A percentile compares a stretch with the other conserved stretches of the same genome.
phyloP scores from a whole-genome alignment of 2,888 invertebrate species.

The Drosophila basisetae region DNA sequence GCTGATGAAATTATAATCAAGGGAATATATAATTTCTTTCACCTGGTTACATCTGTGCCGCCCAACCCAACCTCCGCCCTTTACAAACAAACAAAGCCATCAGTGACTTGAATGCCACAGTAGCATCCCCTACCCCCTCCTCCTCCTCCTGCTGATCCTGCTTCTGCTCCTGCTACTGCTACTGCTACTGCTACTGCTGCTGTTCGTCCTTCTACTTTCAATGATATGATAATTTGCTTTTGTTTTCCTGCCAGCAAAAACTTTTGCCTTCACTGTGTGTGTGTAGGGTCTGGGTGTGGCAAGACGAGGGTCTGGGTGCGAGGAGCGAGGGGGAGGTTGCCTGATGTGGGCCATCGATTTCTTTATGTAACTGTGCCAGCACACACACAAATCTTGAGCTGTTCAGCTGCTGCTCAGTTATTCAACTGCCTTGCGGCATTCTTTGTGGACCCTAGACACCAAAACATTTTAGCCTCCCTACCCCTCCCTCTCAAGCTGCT shows the following conservation, averaged over 20 bases:
- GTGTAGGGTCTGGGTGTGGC: conserved; percentile 17
- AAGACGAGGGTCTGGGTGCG: background rate
- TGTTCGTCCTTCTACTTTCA: conserved; percentile 52
- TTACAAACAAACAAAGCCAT: conserved; percentile 63
- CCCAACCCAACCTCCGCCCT: background rate
- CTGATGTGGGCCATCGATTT: conserved; percentile 53
- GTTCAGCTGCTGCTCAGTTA: conserved; percentile 45
- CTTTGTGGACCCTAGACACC: conserved; percentile 47
- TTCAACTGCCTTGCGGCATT: conserved; percentile 51
- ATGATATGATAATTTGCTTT: conserved; percentile 80
- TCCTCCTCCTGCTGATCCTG: conserved; percentile 11
- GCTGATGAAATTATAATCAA: conserved; percentile 85
- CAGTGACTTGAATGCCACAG: conserved; percentile 30
- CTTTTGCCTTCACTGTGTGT: conserved; percentile 52
- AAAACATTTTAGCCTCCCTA: conserved; percentile 37
- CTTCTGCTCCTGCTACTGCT: background rate
- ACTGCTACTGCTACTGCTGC: background rate
- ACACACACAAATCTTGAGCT: conserved; percentile 19
- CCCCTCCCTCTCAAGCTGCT: conserved; percentile 7
- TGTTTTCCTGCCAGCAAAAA: conserved; percentile 69
- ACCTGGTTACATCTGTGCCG: conserved; percentile 76
- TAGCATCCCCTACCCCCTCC: conserved; percentile 14
- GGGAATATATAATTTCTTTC: conserved; percentile 83
- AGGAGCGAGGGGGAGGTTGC: conserved; percentile 1
- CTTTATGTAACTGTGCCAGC: conserved; percentile 52